phyloP scores from a whole-genome alignment of 2,888 invertebrate species.

The Tipula unca region DNA sequence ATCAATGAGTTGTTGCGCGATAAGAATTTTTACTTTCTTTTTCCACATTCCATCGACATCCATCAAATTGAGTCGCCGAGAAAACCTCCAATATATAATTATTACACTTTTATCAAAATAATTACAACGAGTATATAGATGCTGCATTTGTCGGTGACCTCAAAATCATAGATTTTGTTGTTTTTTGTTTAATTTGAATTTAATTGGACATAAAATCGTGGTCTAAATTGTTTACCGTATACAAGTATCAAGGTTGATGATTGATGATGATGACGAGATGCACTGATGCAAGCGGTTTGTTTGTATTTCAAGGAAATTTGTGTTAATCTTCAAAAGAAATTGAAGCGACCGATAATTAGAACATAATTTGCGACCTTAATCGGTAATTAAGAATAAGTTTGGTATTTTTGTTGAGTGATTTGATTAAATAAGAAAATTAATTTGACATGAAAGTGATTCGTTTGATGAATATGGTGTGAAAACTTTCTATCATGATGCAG shows the following conservation, averaged over 20 bases:
- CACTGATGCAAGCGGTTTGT: neutral
- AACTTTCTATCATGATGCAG: neutral
- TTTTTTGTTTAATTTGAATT: neutral
- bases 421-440: neutral
- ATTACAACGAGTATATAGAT: neutral
- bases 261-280: neutral
- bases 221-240: neutral
- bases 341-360: neutral
- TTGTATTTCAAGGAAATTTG: neutral
- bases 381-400: neutral
- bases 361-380: constrained; percentile 8
- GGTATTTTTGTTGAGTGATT: neutral
- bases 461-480: neutral
- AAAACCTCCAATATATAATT: neutral
- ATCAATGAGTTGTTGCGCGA: neutral
- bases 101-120: neutral
- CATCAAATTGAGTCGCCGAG: neutral
- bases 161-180: neutral
- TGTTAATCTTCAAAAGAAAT: neutral
- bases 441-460: neutral
- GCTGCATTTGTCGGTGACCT: neutral
- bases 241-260: neutral
- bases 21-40: constrained; percentile 3
- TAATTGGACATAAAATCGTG: neutral
- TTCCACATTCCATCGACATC: neutral